phyloP scores from a whole-genome alignment of 2,797 vertebrate genomes.

The Rhyacichthys aspro region DNA sequence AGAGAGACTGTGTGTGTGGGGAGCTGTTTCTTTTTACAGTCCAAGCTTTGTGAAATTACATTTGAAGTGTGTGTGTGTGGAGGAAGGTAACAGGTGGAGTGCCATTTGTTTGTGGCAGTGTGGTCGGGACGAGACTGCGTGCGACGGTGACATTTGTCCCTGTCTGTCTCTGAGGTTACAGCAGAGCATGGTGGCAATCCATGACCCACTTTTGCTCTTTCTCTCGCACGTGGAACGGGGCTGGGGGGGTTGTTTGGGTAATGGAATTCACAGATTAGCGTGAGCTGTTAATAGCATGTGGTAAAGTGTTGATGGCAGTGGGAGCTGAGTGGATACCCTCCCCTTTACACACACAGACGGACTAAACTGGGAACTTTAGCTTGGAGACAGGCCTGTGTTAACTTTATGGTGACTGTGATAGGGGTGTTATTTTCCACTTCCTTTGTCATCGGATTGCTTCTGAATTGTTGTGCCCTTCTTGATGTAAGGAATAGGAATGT shows the following conservation, averaged over 20 bases:
- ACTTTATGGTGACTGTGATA: slow-evolving; percentile 56
- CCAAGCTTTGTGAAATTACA: slow-evolving; percentile 2
- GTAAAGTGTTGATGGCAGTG: slow-evolving; percentile 54
- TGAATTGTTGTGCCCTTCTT: background rate
- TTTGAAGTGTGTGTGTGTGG: slow-evolving; percentile 7
- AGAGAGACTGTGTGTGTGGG: background rate
- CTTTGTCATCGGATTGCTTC: slow-evolving; percentile 29
- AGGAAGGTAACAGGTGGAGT: slow-evolving; percentile 56
- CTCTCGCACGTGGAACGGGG: slow-evolving; percentile 47
- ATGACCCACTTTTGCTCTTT: slow-evolving; percentile 78
- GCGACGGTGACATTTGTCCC: slow-evolving; percentile 62
- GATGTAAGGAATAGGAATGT: background rate
- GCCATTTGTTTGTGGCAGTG: slow-evolving; percentile 42
- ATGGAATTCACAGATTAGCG: slow-evolving; percentile 76
- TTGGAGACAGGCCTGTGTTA: slow-evolving; percentile 37
- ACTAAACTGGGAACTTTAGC: slow-evolving; percentile 30
- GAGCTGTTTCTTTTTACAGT: slow-evolving; percentile 1
- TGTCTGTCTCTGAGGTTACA: slow-evolving; percentile 65
- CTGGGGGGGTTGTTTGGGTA: slow-evolving; percentile 60
- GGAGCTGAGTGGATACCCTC: slow-evolving; percentile 30
- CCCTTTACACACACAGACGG: slow-evolving; percentile 11
- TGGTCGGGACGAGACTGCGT: slow-evolving; percentile 45
- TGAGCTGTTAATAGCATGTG: slow-evolving; percentile 59
- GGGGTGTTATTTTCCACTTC: slow-evolving; percentile 48
- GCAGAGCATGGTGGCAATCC: slow-evolving; percentile 50